Base-by-base conservation (phyloP, 1,140 invertebrate genomes). In the Lerema accius region DNA sequence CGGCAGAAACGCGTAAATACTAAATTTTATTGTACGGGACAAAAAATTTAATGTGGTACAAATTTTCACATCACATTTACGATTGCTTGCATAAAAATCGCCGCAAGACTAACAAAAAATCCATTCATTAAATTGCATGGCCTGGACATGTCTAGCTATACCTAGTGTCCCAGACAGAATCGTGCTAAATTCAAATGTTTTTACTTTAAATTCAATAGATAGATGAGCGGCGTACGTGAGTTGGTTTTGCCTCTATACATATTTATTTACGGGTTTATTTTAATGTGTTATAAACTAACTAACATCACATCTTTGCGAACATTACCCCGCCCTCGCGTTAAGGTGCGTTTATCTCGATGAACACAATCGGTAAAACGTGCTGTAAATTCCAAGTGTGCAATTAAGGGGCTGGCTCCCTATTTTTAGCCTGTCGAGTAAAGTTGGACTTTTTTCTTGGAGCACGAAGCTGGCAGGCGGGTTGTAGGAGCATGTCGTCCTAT, bases 381-480 rank as follows among this genome's bases (percentile, higher is more conserved):
- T 77, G 78, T 84, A 85, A 82, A 87, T 84, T 83, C 82, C 78
- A 80, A 80, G 74, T 78, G 75, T 80, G 80, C 78, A 82, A 85
- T 85, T 85, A 85, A 84, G 78, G 74, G 65, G 72, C 80, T 66
- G 70, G 71, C 70, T 78, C 71, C 71, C 78, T 87, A 85, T 87
- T 87, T 87, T 87, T 87, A 87, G 82, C 76, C 69, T 65, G 66
- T 65, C 66, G 71, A 63, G 60, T 63, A 67, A 64, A 58, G 65
- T 64, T 73, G 71, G 66, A 62, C 48, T 80, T 84, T 78, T 82
- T 84, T 76, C 55, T 71, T 76, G 55, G 66, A 48, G 67, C 28
- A 7, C 68, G 67, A 71, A 70, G 58, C 67, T 43, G 60, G 65
- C 56, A 71, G 72, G 79, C 78, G 73, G 68, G 80, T 82, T 73